Evolutionary conservation across 1,140 invertebrate genomes (phyloP).

Genomic region (Drosophila bocqueti): DNA sequence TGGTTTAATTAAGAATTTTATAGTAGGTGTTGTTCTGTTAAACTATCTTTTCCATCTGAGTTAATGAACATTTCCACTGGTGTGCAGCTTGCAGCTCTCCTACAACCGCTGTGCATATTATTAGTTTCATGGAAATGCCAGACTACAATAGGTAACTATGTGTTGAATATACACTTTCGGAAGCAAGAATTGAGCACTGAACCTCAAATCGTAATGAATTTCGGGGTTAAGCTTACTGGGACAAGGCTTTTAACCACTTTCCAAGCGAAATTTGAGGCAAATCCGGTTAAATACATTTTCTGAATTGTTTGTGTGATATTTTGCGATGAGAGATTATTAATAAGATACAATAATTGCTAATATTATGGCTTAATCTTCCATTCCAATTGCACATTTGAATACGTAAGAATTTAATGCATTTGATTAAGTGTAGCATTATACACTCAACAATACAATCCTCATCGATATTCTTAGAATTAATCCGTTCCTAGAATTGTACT

Average conservation of each 20-base stretch:
- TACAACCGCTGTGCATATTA: background rate
- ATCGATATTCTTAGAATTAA: too few species aligned
- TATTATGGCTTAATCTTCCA: background rate
- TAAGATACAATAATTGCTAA: background rate
- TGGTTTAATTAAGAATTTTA: constrained; percentile 11
- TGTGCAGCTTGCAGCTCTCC: background rate
- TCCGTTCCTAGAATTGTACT: background rate
- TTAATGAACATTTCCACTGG: background rate
- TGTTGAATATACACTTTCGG: background rate
- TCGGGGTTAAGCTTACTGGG: too few species aligned
- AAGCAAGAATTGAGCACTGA: background rate
- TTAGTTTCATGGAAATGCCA: background rate
- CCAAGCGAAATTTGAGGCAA: background rate
- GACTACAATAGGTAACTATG: background rate
- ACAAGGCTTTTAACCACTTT: background rate
- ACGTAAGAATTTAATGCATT: background rate
- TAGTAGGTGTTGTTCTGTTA: background rate
- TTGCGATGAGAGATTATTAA: background rate
- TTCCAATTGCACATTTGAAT: too few species aligned
- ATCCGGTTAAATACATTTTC: background rate
- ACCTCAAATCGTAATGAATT: background rate
- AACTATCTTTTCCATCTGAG: background rate
- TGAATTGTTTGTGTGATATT: background rate
- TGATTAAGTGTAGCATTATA: background rate
- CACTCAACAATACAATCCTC: too few species aligned